phyloP scores from a whole-genome alignment of 1,140 invertebrate species.

The Drosophila albomicans region DNA sequence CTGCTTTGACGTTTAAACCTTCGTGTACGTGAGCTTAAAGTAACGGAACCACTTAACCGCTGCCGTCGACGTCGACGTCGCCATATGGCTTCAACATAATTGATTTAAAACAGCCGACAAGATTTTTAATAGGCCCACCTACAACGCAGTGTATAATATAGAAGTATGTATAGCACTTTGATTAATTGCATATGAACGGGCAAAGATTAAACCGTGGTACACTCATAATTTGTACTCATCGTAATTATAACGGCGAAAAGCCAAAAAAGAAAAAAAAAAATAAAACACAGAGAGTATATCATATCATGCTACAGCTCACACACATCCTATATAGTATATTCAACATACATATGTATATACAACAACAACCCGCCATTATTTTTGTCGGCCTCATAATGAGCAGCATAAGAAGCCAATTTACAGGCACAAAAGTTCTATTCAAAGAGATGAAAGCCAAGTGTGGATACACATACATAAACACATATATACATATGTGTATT shows the following conservation, averaged over 20 bases:
- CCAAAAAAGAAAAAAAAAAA: not conserved
- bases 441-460: slow-evolving; percentile 30
- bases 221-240: slow-evolving; percentile 19
- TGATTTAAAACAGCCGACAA: slow-evolving; percentile 34
- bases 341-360: no score
- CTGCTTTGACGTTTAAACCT: slow-evolving; percentile 11
- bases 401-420: slow-evolving; percentile 41
- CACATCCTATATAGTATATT: slow-evolving; percentile 4
- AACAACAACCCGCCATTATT: slow-evolving; percentile 5
- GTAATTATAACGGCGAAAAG: slow-evolving; percentile 29
- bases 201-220: slow-evolving; percentile 8
- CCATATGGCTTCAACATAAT: slow-evolving; percentile 15
- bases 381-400: slow-evolving; percentile 23
- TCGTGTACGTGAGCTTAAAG: slow-evolving; percentile 30
- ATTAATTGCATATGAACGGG: slow-evolving; percentile 5
- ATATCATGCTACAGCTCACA: not conserved
- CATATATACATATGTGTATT: not conserved
- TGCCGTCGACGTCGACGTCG: not conserved
- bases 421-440: slow-evolving; percentile 37
- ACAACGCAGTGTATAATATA: not conserved
- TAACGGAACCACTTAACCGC: slow-evolving; percentile 39
- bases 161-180: slow-evolving; percentile 8
- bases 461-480: not conserved
- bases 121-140: slow-evolving; percentile 9
- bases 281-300: not conserved